Evolutionary conservation across 1,140 invertebrate genomes (phyloP).

Genomic region (Meloidogyne chitwoodi): DNA sequence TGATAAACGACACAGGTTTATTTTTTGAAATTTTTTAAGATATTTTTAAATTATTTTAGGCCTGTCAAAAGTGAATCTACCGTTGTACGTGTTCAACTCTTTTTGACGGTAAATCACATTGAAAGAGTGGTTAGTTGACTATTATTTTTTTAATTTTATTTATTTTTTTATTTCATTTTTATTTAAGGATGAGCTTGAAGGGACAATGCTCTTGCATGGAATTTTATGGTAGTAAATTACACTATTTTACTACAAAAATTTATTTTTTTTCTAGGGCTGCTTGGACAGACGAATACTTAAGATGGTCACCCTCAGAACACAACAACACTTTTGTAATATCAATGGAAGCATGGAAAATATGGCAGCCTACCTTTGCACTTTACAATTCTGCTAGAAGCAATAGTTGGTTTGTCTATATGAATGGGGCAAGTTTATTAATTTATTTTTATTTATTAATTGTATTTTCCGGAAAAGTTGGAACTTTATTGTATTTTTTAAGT

Average conservation of each 20-base stretch:
- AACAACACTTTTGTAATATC: slow-evolving; percentile 46
- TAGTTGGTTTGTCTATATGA: slow-evolving; percentile 56
- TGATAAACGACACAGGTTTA: slow-evolving; percentile 37
- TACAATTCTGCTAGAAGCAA: slow-evolving; percentile 55
- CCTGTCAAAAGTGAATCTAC: slow-evolving; percentile 46
- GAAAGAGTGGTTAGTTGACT: slow-evolving; percentile 37
- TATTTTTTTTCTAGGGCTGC: slow-evolving; percentile 22
- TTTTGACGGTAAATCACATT: slow-evolving; percentile 45
- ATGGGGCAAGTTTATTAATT: slow-evolving; percentile 19
- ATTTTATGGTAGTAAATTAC: slow-evolving; percentile 39
- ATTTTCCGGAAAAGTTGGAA: too few relatives aligned
- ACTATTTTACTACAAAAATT: neutral
- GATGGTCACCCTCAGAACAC: slow-evolving; percentile 45
- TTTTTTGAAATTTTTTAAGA: neutral
- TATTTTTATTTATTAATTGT: neutral
- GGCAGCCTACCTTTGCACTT: slow-evolving; percentile 57
- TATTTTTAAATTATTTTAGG: neutral
- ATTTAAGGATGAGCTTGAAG: slow-evolving; percentile 52
- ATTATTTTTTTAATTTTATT: neutral
- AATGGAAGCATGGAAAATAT: slow-evolving; percentile 53
- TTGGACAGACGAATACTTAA: slow-evolving; percentile 56
- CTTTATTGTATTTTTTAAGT: too few relatives aligned
- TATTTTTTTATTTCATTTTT: neutral
- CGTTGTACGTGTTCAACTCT: slow-evolving; percentile 33
- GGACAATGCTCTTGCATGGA: slow-evolving; percentile 56